These are phyloP conservation scores for Eidolon helvum DNA, from an alignment of 2,113 vertebrate genomes.

Conservation along the genomic window DNA sequence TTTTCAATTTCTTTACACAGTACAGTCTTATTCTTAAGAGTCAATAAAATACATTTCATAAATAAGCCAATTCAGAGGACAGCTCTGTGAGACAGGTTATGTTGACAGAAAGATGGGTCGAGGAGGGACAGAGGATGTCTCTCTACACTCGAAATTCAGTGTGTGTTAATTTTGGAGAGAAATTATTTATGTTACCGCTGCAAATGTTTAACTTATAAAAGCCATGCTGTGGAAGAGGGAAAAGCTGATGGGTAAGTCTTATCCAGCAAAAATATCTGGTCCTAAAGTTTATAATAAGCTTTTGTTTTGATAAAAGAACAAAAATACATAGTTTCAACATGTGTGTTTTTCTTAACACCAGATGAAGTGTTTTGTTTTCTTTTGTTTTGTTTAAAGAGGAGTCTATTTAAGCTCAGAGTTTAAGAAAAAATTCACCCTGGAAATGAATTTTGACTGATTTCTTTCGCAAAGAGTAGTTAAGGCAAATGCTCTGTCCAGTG, in stretches of 20 bases:
- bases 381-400: constrained; percentile 19
- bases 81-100: constrained; percentile 32
- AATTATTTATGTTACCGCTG: constrained; percentile 69
- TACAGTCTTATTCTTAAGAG: constrained; percentile 41
- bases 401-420: constrained; percentile 10
- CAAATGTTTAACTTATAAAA: constrained; percentile 72
- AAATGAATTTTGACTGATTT: constrained; percentile 57
- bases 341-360: neutral
- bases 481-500: neutral
- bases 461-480: neutral
- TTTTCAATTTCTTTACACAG: constrained; percentile 60
- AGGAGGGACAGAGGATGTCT: neutral
- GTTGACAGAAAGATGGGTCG: constrained; percentile 62
- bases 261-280: constrained; percentile 56
- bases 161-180: constrained; percentile 70
- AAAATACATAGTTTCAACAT: constrained; percentile 54
- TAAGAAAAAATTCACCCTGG: neutral
- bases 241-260: constrained; percentile 1
- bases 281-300: constrained; percentile 50
- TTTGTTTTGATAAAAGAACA: constrained; percentile 67
- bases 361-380: constrained; percentile 9
- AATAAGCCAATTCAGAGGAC: constrained; percentile 57
- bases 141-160: neutral
- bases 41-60: constrained; percentile 47
- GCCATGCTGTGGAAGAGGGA: constrained; percentile 31